Conservation (phyloP, 1,140 invertebrate species). For the Drosophila virilis region DNA sequence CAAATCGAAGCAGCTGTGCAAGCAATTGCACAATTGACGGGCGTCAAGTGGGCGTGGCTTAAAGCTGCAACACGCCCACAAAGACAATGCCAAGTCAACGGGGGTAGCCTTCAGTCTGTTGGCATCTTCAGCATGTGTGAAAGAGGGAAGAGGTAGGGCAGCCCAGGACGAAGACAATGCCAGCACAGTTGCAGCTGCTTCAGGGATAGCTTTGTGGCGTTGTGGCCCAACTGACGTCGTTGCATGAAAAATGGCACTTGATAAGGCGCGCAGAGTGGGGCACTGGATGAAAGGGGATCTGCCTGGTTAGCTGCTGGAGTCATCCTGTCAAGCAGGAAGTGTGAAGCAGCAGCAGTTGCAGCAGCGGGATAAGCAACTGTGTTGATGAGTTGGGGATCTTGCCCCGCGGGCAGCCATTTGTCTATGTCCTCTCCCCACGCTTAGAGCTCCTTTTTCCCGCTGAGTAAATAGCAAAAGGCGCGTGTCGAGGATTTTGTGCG, state of each 20-base stretch:
- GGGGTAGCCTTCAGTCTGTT: constrained; percentile 51
- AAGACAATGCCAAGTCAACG: constrained; percentile 27
- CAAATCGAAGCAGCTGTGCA: constrained; percentile 43
- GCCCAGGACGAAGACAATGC: constrained; percentile 55
- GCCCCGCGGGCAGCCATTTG: constrained; percentile 70
- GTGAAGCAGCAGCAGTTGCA: constrained; percentile 58
- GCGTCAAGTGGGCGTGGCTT: constrained; percentile 24
- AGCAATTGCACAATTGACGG: constrained; percentile 37
- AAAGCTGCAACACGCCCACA: constrained; percentile 38
- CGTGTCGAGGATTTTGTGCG: constrained; percentile 58
- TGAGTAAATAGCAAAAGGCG: constrained; percentile 80
- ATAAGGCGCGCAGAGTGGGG: constrained; percentile 56
- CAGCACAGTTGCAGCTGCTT: constrained; percentile 35
- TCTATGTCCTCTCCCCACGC: constrained; percentile 20
- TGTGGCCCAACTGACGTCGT: constrained; percentile 40
- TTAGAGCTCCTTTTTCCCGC: constrained; percentile 50
- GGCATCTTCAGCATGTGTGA: constrained; percentile 67
- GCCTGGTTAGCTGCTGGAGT: constrained; percentile 37
- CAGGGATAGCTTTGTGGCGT: constrained; percentile 76
- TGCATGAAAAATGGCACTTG: constrained; percentile 81
- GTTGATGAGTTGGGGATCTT: constrained; percentile 40
- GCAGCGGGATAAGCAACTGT: constrained; percentile 52
- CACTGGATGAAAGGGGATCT: not conserved
- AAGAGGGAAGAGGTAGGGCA: not conserved
- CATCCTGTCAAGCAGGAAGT: constrained; percentile 77